phyloP scores from a whole-genome alignment of 2,888 invertebrate species.

The Volucella inanis region DNA sequence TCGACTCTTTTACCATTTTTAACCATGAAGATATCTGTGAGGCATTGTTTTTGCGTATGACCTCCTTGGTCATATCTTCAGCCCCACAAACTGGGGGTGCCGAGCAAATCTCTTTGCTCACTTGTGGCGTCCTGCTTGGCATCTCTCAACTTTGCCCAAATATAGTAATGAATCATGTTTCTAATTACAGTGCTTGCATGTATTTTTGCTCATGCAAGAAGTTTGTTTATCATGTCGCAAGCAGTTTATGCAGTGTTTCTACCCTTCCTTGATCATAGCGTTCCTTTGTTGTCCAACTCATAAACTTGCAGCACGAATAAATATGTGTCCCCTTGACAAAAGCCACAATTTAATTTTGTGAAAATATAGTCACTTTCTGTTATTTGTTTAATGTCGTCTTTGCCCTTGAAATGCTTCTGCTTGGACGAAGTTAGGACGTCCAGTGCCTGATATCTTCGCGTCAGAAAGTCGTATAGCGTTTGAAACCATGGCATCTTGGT shows the following conservation, averaged over 20 bases:
- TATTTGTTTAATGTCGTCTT: background rate
- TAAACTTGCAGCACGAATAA: background rate
- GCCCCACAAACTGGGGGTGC: no score
- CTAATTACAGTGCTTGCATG: constrained; percentile 4
- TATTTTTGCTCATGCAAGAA: constrained; percentile 7
- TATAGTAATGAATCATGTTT: background rate
- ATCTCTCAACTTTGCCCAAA: background rate
- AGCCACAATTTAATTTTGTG: background rate
- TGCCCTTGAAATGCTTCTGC: background rate
- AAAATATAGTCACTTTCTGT: background rate
- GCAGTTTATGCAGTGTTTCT: background rate
- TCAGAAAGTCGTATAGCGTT: background rate
- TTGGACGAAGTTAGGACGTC: background rate
- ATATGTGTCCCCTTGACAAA: background rate
- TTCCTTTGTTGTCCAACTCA: background rate
- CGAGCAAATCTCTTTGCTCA: background rate
- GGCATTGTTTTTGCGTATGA: no score
- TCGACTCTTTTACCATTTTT: no score
- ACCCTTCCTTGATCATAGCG: background rate
- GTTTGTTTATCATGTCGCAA: no score
- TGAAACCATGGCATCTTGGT: background rate
- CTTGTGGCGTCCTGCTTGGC: background rate
- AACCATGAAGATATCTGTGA: no score
- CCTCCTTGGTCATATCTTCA: no score
- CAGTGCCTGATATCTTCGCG: background rate